These are phyloP conservation scores for Rhadina sibilatrix DNA, from an alignment of 2,113 vertebrate species.

Conservation along the genomic window DNA sequence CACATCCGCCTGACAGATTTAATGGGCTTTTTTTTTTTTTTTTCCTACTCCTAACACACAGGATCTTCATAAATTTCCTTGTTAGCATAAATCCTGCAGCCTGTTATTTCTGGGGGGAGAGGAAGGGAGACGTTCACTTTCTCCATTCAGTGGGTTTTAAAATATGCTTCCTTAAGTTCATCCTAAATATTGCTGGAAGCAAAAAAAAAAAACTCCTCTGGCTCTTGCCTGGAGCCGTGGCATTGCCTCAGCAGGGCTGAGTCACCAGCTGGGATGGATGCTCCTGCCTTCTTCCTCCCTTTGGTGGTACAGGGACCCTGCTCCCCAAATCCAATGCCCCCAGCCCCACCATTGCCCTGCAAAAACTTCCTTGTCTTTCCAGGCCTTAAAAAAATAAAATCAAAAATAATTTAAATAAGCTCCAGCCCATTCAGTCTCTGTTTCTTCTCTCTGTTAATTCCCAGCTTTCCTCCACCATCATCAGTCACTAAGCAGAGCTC, in stretches of 20 bases:
- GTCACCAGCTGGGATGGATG: background rate
- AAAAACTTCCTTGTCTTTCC: background rate
- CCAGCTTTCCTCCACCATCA: background rate
- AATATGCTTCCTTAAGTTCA: constrained; percentile 30
- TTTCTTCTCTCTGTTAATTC: background rate
- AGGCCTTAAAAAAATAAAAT: background rate
- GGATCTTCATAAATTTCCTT: constrained; percentile 66
- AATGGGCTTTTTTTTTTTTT: constrained; percentile 2
- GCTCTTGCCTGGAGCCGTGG: accelerated
- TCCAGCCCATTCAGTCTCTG: background rate
- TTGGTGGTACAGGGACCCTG: background rate
- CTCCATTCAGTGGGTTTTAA: constrained; percentile 45
- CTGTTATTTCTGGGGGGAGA: constrained; percentile 41
- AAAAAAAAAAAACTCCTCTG: background rate
- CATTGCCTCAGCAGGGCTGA: background rate
- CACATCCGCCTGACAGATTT: constrained; percentile 51
- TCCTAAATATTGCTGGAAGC: constrained; percentile 24
- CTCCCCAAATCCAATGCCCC: background rate
- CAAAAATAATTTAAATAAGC: background rate
- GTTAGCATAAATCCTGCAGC: constrained; percentile 51
- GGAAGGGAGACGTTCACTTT: constrained; percentile 18
- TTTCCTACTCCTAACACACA: constrained; percentile 41
- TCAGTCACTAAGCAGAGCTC: background rate
- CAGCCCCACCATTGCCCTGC: background rate
- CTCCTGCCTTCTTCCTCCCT: background rate